Evolutionary conservation across 2,888 invertebrate species (phyloP).

Genomic region (Slavum lentiscoides): DNA sequence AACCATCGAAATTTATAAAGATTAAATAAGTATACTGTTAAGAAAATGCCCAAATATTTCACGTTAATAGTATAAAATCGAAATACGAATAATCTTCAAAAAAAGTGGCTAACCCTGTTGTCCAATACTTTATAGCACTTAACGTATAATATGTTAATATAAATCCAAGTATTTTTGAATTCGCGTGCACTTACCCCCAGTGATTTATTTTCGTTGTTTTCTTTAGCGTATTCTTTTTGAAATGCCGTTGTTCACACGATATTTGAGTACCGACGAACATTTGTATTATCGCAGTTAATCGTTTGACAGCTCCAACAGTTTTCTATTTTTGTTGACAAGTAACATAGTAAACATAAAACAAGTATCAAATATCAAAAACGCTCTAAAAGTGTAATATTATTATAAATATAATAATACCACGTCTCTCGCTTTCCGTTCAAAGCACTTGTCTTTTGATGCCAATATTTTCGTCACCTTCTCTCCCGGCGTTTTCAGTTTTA

Average conservation of each 20-base stretch:
- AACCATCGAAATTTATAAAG: too few relatives aligned
- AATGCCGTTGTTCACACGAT: conserved; percentile 70
- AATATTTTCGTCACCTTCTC: conserved; percentile 13
- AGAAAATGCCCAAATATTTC: too few relatives aligned
- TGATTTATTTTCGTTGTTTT: conserved; percentile 84
- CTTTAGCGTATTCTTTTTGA: conserved; percentile 79
- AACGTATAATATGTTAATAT: too few relatives aligned
- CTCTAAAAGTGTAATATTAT: not conserved
- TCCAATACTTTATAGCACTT: too few relatives aligned
- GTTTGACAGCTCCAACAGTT: conserved; percentile 66
- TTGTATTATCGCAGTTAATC: conserved; percentile 86
- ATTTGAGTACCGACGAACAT: conserved; percentile 91
- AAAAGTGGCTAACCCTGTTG: too few relatives aligned
- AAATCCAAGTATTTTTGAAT: not conserved
- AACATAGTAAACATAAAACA: not conserved
- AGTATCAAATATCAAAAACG: not conserved
- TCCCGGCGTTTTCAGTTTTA: conserved; percentile 29
- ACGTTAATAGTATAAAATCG: too few relatives aligned
- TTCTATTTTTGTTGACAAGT: conserved; percentile 8
- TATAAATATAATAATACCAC: conserved; percentile 21
- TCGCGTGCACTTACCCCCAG: conserved; percentile 73
- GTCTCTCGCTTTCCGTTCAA: conserved; percentile 12
- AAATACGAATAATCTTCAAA: too few relatives aligned
- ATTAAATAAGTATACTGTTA: too few relatives aligned
- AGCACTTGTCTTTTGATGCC: conserved; percentile 28